A percentile compares a stretch with the other conserved stretches of the same genome.
Conservation (phyloP, 2,797 vertebrate species). For the Sus cebifrons region DNA sequence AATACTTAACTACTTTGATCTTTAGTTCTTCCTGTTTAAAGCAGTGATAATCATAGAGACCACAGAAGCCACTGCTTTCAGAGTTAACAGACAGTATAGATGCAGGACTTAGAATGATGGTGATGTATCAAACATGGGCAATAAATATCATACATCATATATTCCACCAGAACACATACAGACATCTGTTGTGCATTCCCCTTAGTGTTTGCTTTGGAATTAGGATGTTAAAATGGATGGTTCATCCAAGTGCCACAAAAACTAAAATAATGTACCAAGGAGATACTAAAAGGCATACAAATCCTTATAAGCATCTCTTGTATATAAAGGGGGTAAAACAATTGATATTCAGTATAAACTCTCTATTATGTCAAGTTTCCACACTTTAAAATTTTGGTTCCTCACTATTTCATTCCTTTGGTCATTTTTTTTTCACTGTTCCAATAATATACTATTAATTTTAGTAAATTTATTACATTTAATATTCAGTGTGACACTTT, state of each 20-base stretch:
- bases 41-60: background rate
- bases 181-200: background rate
- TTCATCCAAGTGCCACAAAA: background rate
- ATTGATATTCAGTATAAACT: background rate
- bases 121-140: background rate
- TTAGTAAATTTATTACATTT: no score
- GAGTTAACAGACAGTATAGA: background rate
- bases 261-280: background rate
- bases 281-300: background rate
- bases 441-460: no score
- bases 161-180: background rate
- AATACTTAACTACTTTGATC: background rate
- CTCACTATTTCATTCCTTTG: background rate
- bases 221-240: background rate
- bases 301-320: background rate
- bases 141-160: background rate
- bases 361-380: background rate
- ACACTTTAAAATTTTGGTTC: background rate
- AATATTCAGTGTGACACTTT: no score
- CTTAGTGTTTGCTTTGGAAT: background rate
- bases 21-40: background rate
- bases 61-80: background rate
- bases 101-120: background rate
- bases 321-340: background rate
- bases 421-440: background rate